Evolutionary conservation across 1,140 invertebrate species (phyloP), one percentile per base, ranked within the genome.

Genomic region (Lasaia peninsularis): DNA sequence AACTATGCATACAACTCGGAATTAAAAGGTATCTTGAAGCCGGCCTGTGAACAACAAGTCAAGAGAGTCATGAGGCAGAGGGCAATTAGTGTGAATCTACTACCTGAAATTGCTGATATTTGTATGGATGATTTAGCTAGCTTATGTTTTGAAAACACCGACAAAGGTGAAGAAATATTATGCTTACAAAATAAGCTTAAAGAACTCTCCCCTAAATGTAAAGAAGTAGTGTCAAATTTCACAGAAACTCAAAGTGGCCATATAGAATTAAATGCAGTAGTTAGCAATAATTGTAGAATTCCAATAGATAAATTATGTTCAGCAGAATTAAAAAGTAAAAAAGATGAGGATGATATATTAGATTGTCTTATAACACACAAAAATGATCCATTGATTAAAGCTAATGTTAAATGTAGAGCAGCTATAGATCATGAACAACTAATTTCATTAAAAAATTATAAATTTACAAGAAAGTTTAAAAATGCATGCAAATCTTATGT

Each of bases 401-500:
- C 92, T 18, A 93, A 95, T 78, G 90, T 92, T 3, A 97, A 98
- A 83, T 99, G 98, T 88, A 91, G 94, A 64, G 95, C 95, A 20
- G 97, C 97, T 58, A 95, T 99, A 21, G 98, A 99, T 87, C 98
- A 99, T 90, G 95, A 96, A 75, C 96, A 97, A 88, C 89, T 98
- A 40, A 95, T 98, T 50, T 95, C 96, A 6, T 85, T 99, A 58
- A 97, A 98, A 84, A 96, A 98, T 89, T 98, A 97, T 80, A 94
- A 94, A 74, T 99, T 99, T 82, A 97, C 95, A 16, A 96, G 95
- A 69, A 98, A 97, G 80, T 99, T 99, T 81, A 98, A 98, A 88
- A 93, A 97, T 77, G 95, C 97, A 0, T 99, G 98, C 73, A 94
- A 95, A 70, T 91, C 92, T 8, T 93, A 96, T 87, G 97, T 98